These are phyloP conservation scores for Nephrotoma appendiculata DNA, from an alignment of 2,888 invertebrate genomes.

Conservation along the genomic window DNA sequence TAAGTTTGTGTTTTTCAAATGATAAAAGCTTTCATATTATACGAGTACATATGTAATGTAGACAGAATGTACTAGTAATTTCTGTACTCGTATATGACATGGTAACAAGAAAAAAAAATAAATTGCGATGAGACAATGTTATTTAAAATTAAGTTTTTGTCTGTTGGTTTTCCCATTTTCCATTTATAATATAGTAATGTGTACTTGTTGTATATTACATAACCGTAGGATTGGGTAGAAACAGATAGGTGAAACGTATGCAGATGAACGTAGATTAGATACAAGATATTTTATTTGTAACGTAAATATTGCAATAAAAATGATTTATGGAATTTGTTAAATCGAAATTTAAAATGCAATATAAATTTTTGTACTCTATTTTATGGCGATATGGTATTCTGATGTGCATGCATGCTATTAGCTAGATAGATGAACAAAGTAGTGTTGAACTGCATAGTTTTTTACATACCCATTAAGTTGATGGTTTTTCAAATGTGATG, in stretches of 20 bases:
- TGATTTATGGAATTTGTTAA: background rate
- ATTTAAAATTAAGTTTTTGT: background rate
- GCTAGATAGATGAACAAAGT: background rate
- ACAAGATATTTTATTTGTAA: background rate
- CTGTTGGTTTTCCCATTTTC: background rate
- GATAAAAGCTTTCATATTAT: background rate
- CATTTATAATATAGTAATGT: background rate
- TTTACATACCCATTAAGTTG: too few species aligned
- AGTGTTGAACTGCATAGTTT: background rate
- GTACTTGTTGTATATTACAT: background rate
- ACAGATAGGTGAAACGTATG: background rate
- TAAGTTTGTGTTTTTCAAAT: background rate
- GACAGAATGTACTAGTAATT: too few species aligned
- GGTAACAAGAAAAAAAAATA: background rate
- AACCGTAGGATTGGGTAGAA: background rate
- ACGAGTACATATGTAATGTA: background rate
- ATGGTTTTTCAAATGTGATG: too few species aligned
- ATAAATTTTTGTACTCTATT: background rate
- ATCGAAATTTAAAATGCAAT: background rate
- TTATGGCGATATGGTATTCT: background rate
- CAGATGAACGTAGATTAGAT: background rate
- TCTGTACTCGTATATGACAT: background rate
- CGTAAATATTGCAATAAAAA: background rate
- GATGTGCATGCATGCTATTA: background rate
- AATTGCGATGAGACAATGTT: background rate